Evolutionary conservation across 2,113 vertebrate genomes (phyloP), one percentile per base, ranked within the genome.

Genomic region (Anser brachyrhynchus): DNA sequence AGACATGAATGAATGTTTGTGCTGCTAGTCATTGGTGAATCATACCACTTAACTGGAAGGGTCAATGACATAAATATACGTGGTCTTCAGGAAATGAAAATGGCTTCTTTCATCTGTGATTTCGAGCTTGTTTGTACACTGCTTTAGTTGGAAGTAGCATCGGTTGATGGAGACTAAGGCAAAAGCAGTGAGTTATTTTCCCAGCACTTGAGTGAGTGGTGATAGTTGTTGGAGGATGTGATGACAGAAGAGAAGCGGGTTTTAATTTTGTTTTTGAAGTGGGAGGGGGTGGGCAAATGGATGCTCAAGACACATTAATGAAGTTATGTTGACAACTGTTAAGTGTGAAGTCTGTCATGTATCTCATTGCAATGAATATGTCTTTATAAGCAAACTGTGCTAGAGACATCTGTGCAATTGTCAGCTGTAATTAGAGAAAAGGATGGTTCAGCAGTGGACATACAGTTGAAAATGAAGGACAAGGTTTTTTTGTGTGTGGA

Each of bases 281-380:
- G 93, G 90, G 71, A 58, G 87, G 82, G 87, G 49, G 66, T 64
- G 58, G 58, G 72, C 80, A 93, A 90, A 52, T 94, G 88, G 76
- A 54, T 92, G 73, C 74, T 96, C 62, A 87, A 89, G 84, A 75
- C 94, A 89, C 72, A 74, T 90, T 96, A 96, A 97, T 95, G 93
- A 95, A 97, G 57, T 86, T 87, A 96, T 87, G 94, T 88, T 97
- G 94, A 94, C 94, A 96, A 93, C 88, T 93, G 90, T 86, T 75
- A 94, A 95, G 93, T 96, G 92, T 90, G 88, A 96, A 96, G 85
- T 96, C 96, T 96, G 95, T 92, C 93, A n/a, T 94, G 86, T 81
- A 94, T 92, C 76, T 90, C 61, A 67, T 84, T 93, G 92, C 88
- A 80, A 65, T 89, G 73, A 95, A 89, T 93, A 52, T 65, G 80